Evolutionary conservation across 1,140 invertebrate species (phyloP).

Genomic region (Babylonia areolata): DNA sequence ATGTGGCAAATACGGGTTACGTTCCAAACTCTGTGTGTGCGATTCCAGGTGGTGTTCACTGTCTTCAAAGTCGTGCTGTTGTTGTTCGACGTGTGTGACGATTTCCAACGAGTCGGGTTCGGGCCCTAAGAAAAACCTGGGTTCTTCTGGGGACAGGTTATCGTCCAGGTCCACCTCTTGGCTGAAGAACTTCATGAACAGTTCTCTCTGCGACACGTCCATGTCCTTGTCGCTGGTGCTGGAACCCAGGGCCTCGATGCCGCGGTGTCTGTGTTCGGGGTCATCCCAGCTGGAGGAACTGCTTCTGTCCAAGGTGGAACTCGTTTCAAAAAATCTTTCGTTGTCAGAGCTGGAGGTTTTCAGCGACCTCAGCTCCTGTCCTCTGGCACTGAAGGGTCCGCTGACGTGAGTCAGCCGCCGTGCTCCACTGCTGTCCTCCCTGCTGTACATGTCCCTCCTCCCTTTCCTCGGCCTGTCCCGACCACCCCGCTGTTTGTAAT

Average conservation of each 20-base stretch:
- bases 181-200: constrained; percentile 47
- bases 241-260: constrained; percentile 29
- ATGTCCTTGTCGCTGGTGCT: constrained; percentile 33
- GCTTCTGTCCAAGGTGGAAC: background rate
- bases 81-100: background rate
- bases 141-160: constrained; percentile 6
- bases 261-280: background rate
- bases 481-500: background rate
- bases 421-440: background rate
- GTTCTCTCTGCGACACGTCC: constrained; percentile 26
- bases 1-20: background rate
- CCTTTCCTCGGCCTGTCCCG: background rate
- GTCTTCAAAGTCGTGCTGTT: background rate
- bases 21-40: background rate
- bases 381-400: background rate
- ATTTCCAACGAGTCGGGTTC: background rate
- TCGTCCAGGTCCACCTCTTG: constrained; percentile 46
- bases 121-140: background rate
- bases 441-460: constrained; percentile 14
- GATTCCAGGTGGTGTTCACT: no score
- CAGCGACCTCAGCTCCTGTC: background rate
- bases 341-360: constrained; percentile 40
- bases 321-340: background rate
- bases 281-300: background rate
- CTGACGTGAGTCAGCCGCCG: background rate